phyloP scores from a whole-genome alignment of 2,797 vertebrate genomes.

The Crenuchus spilurus region DNA sequence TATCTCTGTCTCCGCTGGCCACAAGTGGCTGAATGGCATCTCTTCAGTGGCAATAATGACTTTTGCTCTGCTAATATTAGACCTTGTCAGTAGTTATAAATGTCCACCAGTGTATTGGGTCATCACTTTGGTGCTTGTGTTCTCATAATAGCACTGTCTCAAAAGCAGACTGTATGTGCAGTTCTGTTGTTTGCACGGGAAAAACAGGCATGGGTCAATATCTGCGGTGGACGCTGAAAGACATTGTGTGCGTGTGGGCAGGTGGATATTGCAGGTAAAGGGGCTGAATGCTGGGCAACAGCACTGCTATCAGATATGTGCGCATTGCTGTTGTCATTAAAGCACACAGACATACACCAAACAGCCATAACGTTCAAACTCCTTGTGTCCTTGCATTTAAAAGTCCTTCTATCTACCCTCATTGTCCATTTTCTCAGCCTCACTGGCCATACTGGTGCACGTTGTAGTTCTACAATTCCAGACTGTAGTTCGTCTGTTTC shows the following conservation, averaged over 20 bases:
- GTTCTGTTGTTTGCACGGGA: conserved; percentile 43
- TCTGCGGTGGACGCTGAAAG: conserved; percentile 49
- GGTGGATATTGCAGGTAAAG: conserved; percentile 7
- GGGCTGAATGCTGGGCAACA: conserved; percentile 54
- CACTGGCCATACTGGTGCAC: too few species aligned
- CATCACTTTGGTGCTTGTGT: conserved; percentile 15
- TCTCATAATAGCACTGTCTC: background rate
- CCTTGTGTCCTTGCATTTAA: too few species aligned
- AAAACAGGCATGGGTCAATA: conserved; percentile 56
- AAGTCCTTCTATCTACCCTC: too few species aligned
- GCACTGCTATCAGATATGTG: conserved; percentile 55
- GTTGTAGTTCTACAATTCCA: too few species aligned
- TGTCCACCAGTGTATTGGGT: conserved; percentile 5
- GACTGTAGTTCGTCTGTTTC: too few species aligned
- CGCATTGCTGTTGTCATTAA: conserved; percentile 51
- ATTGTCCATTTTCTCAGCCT: too few species aligned
- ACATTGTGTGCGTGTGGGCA: conserved; percentile 20
- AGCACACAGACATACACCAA: conserved; percentile 12
- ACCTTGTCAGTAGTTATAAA: conserved; percentile 27
- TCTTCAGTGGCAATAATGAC: conserved; percentile 35
- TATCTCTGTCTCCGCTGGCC: conserved; percentile 44
- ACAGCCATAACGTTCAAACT: too few species aligned
- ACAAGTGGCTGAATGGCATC: conserved; percentile 41
- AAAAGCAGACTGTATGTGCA: conserved; percentile 14
- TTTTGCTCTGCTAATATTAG: conserved; percentile 42